Percentiles rank a stretch among this genome's conserved stretches.
phyloP scores from a whole-genome alignment of 2,113 vertebrate genomes.

The Hemiscyllium ocellatum region DNA sequence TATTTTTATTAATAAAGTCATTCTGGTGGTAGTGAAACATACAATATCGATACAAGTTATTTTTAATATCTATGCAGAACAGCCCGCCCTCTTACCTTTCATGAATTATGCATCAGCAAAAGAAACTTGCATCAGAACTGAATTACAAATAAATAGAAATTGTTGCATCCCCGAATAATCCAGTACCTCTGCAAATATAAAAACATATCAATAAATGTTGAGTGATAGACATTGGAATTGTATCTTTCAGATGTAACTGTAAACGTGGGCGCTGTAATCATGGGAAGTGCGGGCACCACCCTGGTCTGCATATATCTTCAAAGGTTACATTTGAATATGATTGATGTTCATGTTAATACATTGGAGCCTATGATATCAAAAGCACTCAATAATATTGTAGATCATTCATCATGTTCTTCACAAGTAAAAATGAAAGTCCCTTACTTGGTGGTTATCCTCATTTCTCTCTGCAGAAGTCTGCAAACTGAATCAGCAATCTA shows the following conservation, averaged over 20 bases:
- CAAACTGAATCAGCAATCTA: not conserved
- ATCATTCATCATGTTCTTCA: not conserved
- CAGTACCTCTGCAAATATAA: not conserved
- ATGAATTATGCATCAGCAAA: not conserved
- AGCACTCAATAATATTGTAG: not conserved
- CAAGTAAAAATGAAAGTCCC: not conserved
- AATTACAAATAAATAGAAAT: not conserved
- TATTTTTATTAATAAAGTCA: not conserved
- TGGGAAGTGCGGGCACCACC: not conserved
- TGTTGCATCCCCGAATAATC: not conserved
- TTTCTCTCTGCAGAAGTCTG: not conserved
- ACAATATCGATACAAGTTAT: not conserved
- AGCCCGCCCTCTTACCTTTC: not conserved
- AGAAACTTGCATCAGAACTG: not conserved
- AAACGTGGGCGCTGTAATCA: not conserved
- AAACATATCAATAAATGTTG: not conserved
- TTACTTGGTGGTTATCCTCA: not conserved
- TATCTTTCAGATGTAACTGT: not conserved
- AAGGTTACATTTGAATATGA: constrained; percentile 4
- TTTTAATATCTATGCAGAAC: not conserved
- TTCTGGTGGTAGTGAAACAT: no score
- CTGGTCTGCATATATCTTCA: not conserved
- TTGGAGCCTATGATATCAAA: not conserved
- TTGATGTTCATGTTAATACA: constrained; percentile 13
- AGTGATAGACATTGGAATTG: not conserved